Percentiles rank a stretch among this genome's conserved stretches.
Evolutionary conservation across 2,113 vertebrate genomes (phyloP).

Genomic region (Columbina picui): DNA sequence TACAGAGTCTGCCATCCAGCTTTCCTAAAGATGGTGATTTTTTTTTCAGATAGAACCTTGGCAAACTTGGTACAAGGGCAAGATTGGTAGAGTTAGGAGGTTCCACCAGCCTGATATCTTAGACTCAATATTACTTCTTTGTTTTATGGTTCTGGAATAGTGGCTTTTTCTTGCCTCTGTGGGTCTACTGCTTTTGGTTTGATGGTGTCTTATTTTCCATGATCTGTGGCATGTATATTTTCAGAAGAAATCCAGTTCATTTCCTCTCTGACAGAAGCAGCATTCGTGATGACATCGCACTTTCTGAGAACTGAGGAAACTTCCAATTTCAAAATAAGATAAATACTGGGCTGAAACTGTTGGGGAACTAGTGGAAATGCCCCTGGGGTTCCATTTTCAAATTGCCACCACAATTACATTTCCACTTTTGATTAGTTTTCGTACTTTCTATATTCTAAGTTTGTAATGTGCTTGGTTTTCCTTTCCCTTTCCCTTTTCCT

Average conservation of each 20-base stretch:
- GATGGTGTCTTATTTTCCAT: neutral
- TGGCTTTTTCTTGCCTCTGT: neutral
- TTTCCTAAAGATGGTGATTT: neutral
- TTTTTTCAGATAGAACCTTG: neutral
- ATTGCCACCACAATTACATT: neutral
- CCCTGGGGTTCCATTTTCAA: neutral
- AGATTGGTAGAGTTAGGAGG: neutral
- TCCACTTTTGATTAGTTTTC: neutral
- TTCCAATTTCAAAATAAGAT: neutral
- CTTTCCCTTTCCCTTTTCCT: neutral
- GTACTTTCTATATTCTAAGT: neutral
- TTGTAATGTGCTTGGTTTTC: neutral
- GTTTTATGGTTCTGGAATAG: neutral
- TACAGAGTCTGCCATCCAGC: neutral
- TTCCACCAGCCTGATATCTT: neutral
- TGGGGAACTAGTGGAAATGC: neutral
- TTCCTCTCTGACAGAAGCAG: neutral
- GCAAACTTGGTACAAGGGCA: neutral
- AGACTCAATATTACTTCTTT: neutral
- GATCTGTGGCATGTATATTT: neutral
- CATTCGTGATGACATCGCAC: neutral
- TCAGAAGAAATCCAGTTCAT: neutral
- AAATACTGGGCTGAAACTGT: neutral
- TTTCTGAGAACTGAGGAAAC: neutral
- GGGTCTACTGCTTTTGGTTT: neutral